Conservation (phyloP, 2,888 invertebrate species). For the Pristionchus arcanus region DNA sequence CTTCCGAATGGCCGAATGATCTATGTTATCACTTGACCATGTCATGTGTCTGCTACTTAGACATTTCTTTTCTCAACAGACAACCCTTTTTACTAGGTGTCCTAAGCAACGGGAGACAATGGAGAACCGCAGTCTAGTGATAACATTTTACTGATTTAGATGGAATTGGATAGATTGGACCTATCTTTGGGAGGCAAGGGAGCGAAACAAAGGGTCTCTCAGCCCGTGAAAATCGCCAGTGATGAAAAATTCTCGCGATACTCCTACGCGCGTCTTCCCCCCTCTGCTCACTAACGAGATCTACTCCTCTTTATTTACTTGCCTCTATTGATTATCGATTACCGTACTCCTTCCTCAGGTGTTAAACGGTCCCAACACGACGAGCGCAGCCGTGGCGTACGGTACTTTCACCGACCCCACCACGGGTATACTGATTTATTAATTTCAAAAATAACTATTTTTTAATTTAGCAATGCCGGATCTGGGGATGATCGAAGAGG, state of each 20-base stretch:
- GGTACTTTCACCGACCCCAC: constrained; percentile 22
- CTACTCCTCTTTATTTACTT: neutral
- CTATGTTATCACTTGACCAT: neutral
- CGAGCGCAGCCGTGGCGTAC: constrained; percentile 45
- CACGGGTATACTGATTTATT: constrained; percentile 16
- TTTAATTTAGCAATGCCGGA: neutral
- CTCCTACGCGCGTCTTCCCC: neutral
- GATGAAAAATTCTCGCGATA: constrained; percentile 6
- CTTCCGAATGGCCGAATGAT: too few relatives aligned
- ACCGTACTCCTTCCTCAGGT: constrained; percentile 23
- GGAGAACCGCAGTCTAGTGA: neutral
- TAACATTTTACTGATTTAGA: neutral
- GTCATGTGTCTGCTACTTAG: neutral
- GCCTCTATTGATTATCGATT: neutral
- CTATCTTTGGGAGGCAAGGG: neutral
- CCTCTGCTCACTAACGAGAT: neutral
- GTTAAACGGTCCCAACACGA: constrained; percentile 48
- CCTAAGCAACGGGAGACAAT: neutral
- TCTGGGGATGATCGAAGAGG: constrained; percentile 20
- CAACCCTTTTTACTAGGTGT: neutral
- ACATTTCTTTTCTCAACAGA: neutral
- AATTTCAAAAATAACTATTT: neutral
- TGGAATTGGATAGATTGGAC: neutral
- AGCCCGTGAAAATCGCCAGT: neutral
- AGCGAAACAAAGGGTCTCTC: neutral